Base-by-base conservation (phyloP, 2,888 invertebrate genomes). In the Eupeodes luniger region DNA sequence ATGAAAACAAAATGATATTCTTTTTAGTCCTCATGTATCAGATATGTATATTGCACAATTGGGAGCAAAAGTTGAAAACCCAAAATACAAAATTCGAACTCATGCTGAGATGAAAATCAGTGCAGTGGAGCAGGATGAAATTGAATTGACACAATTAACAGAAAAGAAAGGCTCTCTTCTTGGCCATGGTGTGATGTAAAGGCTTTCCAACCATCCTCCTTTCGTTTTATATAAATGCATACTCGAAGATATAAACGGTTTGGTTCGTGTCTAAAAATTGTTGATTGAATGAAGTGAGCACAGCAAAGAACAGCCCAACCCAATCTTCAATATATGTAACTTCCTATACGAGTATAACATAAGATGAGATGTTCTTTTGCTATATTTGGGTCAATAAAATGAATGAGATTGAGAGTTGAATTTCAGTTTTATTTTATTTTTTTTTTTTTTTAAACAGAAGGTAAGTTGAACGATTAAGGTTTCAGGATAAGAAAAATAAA, bases 51-150 rank as follows among this genome's bases (percentile, higher is more conserved):
- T 76, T 40, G 16, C 49, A 75, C 61, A 53, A 75, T 44, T n/a
- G 34, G 47, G 53, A 70, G 55, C 51, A 62, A 61, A 75, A 55
- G 51, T 53, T 36, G 1, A 16, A 53, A 49, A 72, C 27, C 27
- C 27, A 78, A 59, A 80, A 61, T 47, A 74, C 27, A 78, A 80
- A 66, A 70, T 6, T 19, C 47, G 64, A 80, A 61, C 62, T 67
- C 87, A 81, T 76, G 84, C 84, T 77, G 83, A 81, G 81, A 88
- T 88, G 88, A 53, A 85, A 88, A 88, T 88, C 88, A 88, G 88
- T 85, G 88, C 88, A 88, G 85, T 88, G 85, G 88, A 88, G 78
- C 88, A 88, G 88, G 88, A 85, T 85, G 81, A 85, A 88, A 78
- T 81, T 77, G 81, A 85, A 84, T 78, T 88, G 88, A 88, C 88